Base-by-base conservation (phyloP, 1,140 invertebrate species). In the Ditylenchus dipsaci region DNA sequence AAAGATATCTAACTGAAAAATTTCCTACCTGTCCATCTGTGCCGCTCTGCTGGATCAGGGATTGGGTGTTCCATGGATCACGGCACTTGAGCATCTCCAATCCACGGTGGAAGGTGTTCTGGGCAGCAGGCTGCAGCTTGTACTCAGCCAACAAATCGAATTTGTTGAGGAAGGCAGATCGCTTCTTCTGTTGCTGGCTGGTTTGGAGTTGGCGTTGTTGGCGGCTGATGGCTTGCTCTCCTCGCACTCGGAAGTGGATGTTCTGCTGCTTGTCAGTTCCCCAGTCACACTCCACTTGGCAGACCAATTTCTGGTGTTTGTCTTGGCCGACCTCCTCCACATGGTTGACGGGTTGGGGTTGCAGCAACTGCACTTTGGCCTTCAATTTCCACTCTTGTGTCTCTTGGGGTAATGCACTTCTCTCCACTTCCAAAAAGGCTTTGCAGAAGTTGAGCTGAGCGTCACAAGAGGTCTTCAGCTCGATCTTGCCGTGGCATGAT, bases 191-290 rank as follows among this genome's bases (percentile, higher is more conserved):
- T 38, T 38, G 33, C 33, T 38, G 33, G 33, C 33, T 38, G 33
- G 33, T 38, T 11, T 38, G 33, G 3, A 7, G 29, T 47, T 59
- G 71, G 68, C 45, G 67, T 69, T 19, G 29, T 38, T 27, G 33
- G 9, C 26, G n/a, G 0, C 19, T 62, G 13, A n/a, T 65, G 21
- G 26, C 60, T 45, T 58, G 47, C 30, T 7, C 42, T 45, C 15
- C 42, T 23, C 43, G 76, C 30, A 74, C 27, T 21, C 72, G 69
- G 27, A 77, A 19, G 59, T 69, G 71, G 8, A 74, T 63, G 23
- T 49, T n/a, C 26, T 77, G 60, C 69, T 75, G 49, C 1, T 71
- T 8, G 23, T 73, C 73, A 65, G 63, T 30, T 33, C 71, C 75
- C 71, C 71, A 73, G 29, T 76, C 47, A 23, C 33, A 23, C 11